These are phyloP conservation scores for Thecocarcelia acutangulata DNA, from an alignment of 2,888 invertebrate species.

Conservation along the genomic window DNA sequence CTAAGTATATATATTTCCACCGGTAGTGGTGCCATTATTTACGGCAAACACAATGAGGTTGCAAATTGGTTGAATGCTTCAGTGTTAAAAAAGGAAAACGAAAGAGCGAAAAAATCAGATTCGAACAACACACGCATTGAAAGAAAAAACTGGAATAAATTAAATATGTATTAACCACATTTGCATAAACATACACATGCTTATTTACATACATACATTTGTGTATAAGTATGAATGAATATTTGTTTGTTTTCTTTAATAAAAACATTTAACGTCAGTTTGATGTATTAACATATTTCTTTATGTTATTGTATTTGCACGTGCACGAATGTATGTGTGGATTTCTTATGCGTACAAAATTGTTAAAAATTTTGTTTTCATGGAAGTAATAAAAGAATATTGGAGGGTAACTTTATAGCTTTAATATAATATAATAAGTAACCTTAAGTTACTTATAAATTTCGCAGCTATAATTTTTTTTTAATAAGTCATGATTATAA, in stretches of 20 bases:
- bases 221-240: background rate
- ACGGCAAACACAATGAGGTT: slow-evolving; percentile 64
- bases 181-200: background rate
- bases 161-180: background rate
- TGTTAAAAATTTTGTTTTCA: too few species aligned
- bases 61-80: slow-evolving; percentile 58
- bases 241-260: background rate
- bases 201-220: too few species aligned
- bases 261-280: too few species aligned
- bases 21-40: slow-evolving; percentile 63
- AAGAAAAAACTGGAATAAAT: slow-evolving; percentile 22
- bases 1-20: slow-evolving; percentile 60
- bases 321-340: too few species aligned
- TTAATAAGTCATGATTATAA: too few species aligned
- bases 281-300: background rate
- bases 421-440: background rate
- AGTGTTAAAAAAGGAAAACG: slow-evolving; percentile 26
- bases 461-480: too few species aligned
- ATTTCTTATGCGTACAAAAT: too few species aligned
- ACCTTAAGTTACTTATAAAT: background rate
- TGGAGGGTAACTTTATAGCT: too few species aligned
- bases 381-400: too few species aligned
- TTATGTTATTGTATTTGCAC: too few species aligned
- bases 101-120: slow-evolving; percentile 4
- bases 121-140: background rate